These are phyloP conservation scores for Dryoscopus gambensis DNA, from an alignment of 2,113 vertebrate species.

Conservation along the genomic window DNA sequence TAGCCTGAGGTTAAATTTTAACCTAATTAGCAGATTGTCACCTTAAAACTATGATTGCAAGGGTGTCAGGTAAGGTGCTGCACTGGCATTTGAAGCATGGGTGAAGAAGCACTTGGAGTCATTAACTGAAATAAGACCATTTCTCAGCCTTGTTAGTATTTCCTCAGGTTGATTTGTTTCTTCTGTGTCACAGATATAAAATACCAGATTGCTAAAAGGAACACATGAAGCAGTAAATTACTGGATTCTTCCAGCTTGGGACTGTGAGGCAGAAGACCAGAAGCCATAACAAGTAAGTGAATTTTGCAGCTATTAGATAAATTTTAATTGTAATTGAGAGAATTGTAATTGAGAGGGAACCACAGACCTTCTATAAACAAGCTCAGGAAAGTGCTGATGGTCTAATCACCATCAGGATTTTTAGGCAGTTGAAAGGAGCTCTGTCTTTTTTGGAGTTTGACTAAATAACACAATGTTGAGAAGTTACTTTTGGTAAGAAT, in stretches of 20 bases:
- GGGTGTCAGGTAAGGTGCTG: neutral
- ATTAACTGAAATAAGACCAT: neutral
- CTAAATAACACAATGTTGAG: neutral
- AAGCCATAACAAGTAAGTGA: neutral
- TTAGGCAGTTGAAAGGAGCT: neutral
- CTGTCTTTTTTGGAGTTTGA: neutral
- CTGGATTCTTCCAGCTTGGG: neutral
- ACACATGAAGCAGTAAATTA: neutral
- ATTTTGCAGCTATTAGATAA: neutral
- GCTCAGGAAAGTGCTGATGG: neutral
- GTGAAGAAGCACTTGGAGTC: neutral
- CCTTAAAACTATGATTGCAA: neutral
- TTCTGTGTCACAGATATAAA: neutral
- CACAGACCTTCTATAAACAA: neutral
- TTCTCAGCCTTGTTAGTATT: neutral
- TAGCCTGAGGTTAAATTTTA: neutral
- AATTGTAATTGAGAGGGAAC: neutral
- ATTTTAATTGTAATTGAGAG: neutral
- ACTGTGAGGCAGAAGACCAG: neutral
- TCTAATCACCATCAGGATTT: neutral
- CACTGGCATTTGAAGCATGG: neutral
- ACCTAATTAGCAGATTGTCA: neutral
- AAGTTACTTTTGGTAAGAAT: neutral
- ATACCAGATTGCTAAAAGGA: neutral
- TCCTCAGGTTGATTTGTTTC: neutral